Percentiles rank a stretch among this genome's conserved stretches.
Conservation (phyloP, 2,888 invertebrate genomes). For the Drosophila recens region DNA sequence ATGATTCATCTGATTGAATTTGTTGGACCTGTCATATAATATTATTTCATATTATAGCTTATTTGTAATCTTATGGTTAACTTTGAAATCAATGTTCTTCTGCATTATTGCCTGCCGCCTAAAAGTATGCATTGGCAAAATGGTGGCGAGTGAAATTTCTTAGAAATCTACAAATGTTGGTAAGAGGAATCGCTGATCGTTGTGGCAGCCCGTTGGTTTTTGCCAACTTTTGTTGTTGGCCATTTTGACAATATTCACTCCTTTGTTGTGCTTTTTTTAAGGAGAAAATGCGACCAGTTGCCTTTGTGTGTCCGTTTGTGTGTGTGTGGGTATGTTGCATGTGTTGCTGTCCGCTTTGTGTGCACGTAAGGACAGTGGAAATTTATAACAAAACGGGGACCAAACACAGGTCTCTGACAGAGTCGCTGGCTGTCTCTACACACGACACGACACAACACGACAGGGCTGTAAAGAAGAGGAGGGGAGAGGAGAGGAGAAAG, state of each 20-base stretch:
- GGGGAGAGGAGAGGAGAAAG: background rate
- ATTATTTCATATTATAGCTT: too few species aligned
- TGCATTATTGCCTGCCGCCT: background rate
- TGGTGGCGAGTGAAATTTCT: background rate
- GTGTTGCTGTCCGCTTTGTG: conserved; percentile 49
- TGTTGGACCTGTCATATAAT: too few species aligned
- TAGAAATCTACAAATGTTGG: background rate
- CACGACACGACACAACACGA: conserved; percentile 16
- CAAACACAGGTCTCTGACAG: conserved; percentile 39
- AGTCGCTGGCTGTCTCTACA: conserved; percentile 43
- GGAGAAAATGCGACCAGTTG: conserved; percentile 18
- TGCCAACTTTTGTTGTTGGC: conserved; percentile 41
- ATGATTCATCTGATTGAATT: too few species aligned
- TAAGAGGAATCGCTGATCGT: conserved; percentile 19
- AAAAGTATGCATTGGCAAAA: background rate
- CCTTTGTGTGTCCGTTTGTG: conserved; percentile 19
- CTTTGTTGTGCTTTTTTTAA: conserved; percentile 53
- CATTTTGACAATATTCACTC: conserved; percentile 46
- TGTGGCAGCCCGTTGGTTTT: background rate
- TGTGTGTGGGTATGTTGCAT: conserved; percentile 6
- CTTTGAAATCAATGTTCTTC: background rate
- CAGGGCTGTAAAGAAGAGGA: background rate
- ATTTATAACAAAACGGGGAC: conserved; percentile 49
- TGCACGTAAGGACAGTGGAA: conserved; percentile 51
- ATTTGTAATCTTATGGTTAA: background rate